Base-by-base conservation (phyloP, 1,140 invertebrate species). In the Ruditapes philippinarum region DNA sequence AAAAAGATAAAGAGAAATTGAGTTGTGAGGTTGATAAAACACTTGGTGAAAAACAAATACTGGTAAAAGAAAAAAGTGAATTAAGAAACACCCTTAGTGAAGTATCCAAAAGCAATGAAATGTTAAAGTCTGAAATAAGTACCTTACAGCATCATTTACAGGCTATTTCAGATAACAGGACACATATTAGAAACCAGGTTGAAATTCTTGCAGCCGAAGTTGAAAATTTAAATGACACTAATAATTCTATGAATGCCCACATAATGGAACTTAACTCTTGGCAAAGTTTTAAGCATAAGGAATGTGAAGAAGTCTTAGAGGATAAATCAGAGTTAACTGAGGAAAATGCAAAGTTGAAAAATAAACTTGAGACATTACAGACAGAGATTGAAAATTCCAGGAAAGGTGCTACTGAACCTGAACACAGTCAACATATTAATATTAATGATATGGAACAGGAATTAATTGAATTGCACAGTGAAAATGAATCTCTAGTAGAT, bases 121-220 rank as follows among this genome's bases (percentile, higher is more conserved):
- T 12, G 17, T 40, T 88, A 31, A 81, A 70, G 11, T 28, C n/a
- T 33, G 74, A 88, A 62, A 22, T 81, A 12, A 25, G 7, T 9
- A 65, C 22, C 36, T 45, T 65, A 22, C 70, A 70, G 25, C 12
- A 57, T 45, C 74, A 80, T 54, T 68, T 88, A 28, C 62, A 88
- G 31, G 42, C 45, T 25, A 31, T 88, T 14, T 80, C 86, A 0
- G 62, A 79, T 14, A 88, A 88, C 28, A 80, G 86, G 36, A 62
- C 54, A 14, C 86, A 88, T 73, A 45, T 88, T 11, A 80, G 78
- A 81, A 79, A 49, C 62, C 86, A 88, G 40, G 60, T 88, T 80
- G 86, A 88, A 40, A 88, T 88, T 51, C 49, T 88, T 42, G 74
- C 86, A 49, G 86, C 86, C 54, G 86, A 88, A 73, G 14, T 88